A percentile compares a stretch with the other conserved stretches of the same genome.
phyloP scores from a whole-genome alignment of 2,113 vertebrate species.

The Puma concolor region DNA sequence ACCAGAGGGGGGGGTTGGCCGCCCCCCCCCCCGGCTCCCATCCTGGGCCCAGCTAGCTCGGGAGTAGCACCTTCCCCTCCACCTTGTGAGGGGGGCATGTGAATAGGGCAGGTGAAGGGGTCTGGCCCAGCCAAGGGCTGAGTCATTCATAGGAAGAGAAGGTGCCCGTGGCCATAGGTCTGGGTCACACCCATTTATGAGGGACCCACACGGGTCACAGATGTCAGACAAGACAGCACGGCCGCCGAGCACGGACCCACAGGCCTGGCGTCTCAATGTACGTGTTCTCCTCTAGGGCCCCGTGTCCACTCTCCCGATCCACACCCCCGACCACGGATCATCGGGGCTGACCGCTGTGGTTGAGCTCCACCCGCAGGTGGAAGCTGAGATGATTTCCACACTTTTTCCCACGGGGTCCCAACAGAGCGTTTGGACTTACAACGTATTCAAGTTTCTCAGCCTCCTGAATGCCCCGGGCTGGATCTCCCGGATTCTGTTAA shows the following conservation, averaged over 20 bases:
- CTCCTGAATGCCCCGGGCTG: constrained; percentile 93
- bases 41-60: rapidly evolving
- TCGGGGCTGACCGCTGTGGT: not conserved
- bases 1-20: not conserved
- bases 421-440: constrained; percentile 89
- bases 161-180: no score
- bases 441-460: constrained; percentile 96
- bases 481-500: constrained; percentile 98
- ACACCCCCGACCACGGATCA: rapidly evolving
- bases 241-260: rapidly evolving
- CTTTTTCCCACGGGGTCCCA: rapidly evolving
- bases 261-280: rapidly evolving
- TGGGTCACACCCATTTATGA: no score
- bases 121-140: not conserved
- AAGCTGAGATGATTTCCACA: rapidly evolving
- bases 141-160: not conserved
- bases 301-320: rapidly evolving
- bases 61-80: rapidly evolving
- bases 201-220: not conserved
- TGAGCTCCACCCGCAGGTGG: no score
- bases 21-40: no score
- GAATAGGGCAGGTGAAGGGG: not conserved
- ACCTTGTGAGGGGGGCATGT: rapidly evolving
- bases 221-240: rapidly evolving
- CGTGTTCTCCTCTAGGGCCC: rapidly evolving